These are phyloP conservation scores for Zingel zingel DNA, from an alignment of 2,113 vertebrate genomes.

Conservation along the genomic window DNA sequence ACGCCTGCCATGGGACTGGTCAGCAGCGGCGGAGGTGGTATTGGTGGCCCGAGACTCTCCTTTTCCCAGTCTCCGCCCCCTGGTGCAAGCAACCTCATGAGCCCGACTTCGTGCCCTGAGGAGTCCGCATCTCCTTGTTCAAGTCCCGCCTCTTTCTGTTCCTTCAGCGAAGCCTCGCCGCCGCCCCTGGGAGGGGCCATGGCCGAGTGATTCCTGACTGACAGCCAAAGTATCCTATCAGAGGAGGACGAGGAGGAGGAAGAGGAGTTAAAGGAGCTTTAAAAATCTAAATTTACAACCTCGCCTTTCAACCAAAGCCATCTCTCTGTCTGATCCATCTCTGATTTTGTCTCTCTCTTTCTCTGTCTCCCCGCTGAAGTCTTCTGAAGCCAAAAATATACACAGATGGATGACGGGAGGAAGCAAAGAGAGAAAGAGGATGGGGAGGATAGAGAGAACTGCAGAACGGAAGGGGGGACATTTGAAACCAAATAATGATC, in stretches of 20 bases:
- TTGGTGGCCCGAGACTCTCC: slow-evolving; percentile 44
- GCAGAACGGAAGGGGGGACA: slow-evolving; percentile 71
- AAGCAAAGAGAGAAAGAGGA: slow-evolving; percentile 69
- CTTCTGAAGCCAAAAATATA: slow-evolving; percentile 86
- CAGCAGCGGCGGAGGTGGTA: slow-evolving; percentile 38
- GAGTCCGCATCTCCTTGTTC: slow-evolving; percentile 85
- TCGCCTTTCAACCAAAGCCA: slow-evolving; percentile 88
- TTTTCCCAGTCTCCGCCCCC: slow-evolving; percentile 83
- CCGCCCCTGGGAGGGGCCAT: slow-evolving; percentile 86
- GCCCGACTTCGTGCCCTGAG: slow-evolving; percentile 84
- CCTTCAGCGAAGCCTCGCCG: slow-evolving; percentile 87
- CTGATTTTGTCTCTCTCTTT: slow-evolving; percentile 66
- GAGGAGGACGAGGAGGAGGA: slow-evolving; percentile 68
- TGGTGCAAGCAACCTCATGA: slow-evolving; percentile 80
- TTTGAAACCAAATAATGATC: slow-evolving; percentile 83
- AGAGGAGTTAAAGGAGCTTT: slow-evolving; percentile 72
- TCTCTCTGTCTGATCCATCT: slow-evolving; percentile 81
- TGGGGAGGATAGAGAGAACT: slow-evolving; percentile 77
- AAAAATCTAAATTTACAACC: slow-evolving; percentile 78
- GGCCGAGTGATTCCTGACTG: slow-evolving; percentile 81
- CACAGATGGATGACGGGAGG: slow-evolving; percentile 69
- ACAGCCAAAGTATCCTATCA: slow-evolving; percentile 63
- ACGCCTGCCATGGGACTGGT: slow-evolving; percentile 82
- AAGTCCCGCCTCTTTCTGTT: slow-evolving; percentile 86
- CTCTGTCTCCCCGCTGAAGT: slow-evolving; percentile 67